Evolutionary conservation across 2,888 invertebrate genomes (phyloP).

Genomic region (Notodonta ziczac): DNA sequence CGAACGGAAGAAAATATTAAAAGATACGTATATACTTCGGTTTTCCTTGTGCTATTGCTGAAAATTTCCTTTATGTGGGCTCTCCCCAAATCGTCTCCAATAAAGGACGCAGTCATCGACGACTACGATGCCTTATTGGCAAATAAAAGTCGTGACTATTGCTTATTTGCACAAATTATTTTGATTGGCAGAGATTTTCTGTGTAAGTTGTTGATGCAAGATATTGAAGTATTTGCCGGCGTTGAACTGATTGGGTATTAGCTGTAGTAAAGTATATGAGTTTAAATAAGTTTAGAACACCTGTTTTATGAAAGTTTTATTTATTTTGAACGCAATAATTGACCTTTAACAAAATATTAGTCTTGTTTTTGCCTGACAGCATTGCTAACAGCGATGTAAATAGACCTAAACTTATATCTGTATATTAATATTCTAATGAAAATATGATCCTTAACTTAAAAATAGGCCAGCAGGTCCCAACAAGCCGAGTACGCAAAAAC

Average conservation of each 20-base stretch:
- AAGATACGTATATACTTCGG: background rate
- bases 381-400: too few species aligned
- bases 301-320: background rate
- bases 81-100: background rate
- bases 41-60: background rate
- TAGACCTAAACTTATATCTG: too few species aligned
- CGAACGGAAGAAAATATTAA: constrained; percentile 2
- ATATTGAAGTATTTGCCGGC: background rate
- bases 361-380: too few species aligned
- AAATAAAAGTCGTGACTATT: constrained; percentile 29
- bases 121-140: constrained; percentile 10
- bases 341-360: too few species aligned
- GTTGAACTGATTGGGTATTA: constrained; percentile 1
- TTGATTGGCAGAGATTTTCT: constrained; percentile 13
- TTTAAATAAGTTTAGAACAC: too few species aligned
- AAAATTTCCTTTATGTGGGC: background rate
- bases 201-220: background rate
- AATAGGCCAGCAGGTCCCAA: background rate
- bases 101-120: background rate
- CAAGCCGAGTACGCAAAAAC: constrained; percentile 5
- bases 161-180: constrained; percentile 19
- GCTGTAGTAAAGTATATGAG: background rate
- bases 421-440: too few species aligned
- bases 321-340: background rate
- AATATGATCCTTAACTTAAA: background rate